Conservation (phyloP, 2,113 vertebrate genomes). For the Entelurus aequoreus region DNA sequence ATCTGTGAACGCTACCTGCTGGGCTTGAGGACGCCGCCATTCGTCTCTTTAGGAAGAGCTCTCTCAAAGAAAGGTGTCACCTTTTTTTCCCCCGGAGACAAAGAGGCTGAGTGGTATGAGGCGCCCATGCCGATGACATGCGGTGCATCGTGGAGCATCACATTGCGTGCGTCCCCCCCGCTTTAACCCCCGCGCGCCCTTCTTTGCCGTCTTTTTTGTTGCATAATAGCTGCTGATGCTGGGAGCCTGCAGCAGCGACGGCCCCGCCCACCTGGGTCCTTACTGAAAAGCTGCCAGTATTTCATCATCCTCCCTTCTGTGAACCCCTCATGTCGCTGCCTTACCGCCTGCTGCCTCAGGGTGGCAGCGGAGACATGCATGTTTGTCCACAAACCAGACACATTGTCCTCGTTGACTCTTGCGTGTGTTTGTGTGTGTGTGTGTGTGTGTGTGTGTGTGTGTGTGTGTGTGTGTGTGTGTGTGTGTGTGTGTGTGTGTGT, state of each 20-base stretch:
- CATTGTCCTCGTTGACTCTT: constrained; percentile 62
- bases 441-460: constrained; percentile 23
- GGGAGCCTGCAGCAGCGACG: constrained; percentile 46
- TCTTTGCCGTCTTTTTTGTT: constrained; percentile 44
- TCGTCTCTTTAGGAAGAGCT: constrained; percentile 41
- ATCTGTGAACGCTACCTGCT: constrained; percentile 46
- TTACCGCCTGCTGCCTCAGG: constrained; percentile 47
- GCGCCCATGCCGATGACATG: constrained; percentile 38
- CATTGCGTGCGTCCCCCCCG: constrained; percentile 10
- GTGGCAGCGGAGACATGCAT: constrained; percentile 56
- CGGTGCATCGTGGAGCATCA: constrained; percentile 41
- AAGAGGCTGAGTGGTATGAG: constrained; percentile 24
- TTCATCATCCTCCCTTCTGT: constrained; percentile 62
- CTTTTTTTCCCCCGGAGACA: neutral
- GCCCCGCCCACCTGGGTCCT: constrained; percentile 52
- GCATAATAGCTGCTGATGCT: constrained; percentile 64
- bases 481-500: constrained; percentile 19
- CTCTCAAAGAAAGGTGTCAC: constrained; percentile 29
- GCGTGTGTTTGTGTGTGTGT: constrained; percentile 17
- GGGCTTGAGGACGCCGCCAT: constrained; percentile 47
- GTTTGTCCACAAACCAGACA: constrained; percentile 50
- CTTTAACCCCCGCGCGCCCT: constrained; percentile 2
- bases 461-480: constrained; percentile 17
- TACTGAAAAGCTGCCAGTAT: constrained; percentile 70
- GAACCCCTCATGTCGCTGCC: constrained; percentile 32